A percentile compares a stretch with the other conserved stretches of the same genome.
Conservation (phyloP, 1,140 invertebrate species). For the Theocolax elegans region DNA sequence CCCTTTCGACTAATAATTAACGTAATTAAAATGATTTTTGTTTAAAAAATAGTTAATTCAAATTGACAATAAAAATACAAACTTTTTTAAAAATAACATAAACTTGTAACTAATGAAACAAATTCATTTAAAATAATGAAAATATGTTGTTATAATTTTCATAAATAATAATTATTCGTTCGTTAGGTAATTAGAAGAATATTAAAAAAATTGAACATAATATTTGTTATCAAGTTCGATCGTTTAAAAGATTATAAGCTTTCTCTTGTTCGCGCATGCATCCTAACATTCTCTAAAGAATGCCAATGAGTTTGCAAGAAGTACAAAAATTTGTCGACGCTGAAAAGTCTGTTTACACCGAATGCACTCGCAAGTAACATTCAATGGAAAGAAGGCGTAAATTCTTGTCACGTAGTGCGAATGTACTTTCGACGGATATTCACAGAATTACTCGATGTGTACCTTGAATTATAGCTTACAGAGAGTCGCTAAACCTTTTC, state of each 20-base stretch:
- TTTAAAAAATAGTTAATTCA: too few species aligned
- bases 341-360: conserved; percentile 32
- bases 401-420: conserved; percentile 34
- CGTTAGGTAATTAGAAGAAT: too few species aligned
- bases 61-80: too few species aligned
- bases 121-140: too few species aligned
- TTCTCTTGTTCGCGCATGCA: not conserved
- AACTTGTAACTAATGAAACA: too few species aligned
- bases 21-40: too few species aligned
- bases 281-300: not conserved
- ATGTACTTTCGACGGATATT: conserved; percentile 27
- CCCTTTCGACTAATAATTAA: too few species aligned
- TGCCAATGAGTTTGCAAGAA: not conserved
- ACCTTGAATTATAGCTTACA: not conserved
- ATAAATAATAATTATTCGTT: too few species aligned
- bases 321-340: conserved; percentile 29
- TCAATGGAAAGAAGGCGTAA: conserved; percentile 9
- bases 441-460: not conserved
- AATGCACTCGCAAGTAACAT: conserved; percentile 22
- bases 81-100: too few species aligned
- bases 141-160: too few species aligned
- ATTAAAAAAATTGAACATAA: too few species aligned
- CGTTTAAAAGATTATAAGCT: not conserved
- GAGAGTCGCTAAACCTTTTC: conserved; percentile 5
- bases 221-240: not conserved